Evolutionary conservation across 2,113 vertebrate species (phyloP).

Genomic region (Numida meleagris): DNA sequence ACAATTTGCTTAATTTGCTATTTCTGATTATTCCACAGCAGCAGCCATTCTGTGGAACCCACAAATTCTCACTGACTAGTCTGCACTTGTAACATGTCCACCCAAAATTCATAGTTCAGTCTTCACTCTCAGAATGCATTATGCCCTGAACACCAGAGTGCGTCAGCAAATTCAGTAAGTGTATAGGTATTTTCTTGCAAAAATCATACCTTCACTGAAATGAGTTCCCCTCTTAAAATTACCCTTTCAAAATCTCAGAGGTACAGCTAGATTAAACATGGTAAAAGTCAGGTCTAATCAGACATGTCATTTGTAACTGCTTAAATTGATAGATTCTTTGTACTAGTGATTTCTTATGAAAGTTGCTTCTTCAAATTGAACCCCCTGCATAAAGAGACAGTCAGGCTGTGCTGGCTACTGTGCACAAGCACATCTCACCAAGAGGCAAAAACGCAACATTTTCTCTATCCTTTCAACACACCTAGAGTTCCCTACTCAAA

Average conservation of each 20-base stretch:
- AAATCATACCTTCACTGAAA: not conserved
- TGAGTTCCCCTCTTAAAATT: not conserved
- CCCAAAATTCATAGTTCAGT: not conserved
- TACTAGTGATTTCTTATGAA: not conserved
- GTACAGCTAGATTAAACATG: accelerated
- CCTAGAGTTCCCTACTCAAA: not conserved
- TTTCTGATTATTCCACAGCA: not conserved
- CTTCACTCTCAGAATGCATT: not conserved
- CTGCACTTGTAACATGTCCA: not conserved
- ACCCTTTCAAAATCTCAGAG: not conserved
- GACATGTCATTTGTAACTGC: not conserved
- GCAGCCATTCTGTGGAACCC: not conserved
- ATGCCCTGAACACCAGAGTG: not conserved
- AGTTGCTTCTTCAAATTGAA: not conserved
- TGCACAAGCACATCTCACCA: accelerated
- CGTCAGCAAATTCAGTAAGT: not conserved
- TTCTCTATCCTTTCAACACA: not conserved
- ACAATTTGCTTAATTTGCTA: not conserved
- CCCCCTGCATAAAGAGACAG: not conserved
- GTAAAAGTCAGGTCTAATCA: not conserved
- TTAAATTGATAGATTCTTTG: not conserved
- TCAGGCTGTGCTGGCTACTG: not conserved
- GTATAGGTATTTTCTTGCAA: not conserved
- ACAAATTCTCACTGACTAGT: not conserved
- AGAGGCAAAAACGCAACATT: not conserved